A percentile compares a stretch with the other conserved stretches of the same genome.
Conservation (phyloP, 2,797 vertebrate genomes). For the Nannoperca obscura region DNA sequence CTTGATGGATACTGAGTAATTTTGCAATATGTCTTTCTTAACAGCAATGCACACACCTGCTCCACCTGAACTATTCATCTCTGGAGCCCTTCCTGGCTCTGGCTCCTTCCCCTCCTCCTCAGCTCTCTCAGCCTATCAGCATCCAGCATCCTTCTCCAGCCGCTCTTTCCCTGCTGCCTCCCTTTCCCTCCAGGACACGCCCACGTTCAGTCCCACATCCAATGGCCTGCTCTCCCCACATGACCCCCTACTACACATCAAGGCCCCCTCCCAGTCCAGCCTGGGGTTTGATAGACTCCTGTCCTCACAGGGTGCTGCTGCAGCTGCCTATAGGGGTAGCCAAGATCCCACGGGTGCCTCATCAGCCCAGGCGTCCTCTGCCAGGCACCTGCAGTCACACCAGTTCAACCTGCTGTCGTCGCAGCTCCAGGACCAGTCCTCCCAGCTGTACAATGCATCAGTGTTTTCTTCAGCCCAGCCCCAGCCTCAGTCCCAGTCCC, state of each 20-base stretch:
- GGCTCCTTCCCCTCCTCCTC: constrained; percentile 95
- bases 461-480: constrained; percentile 90
- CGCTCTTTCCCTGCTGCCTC: constrained; percentile 94
- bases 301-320: constrained; percentile 87
- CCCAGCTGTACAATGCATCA: constrained; percentile 92
- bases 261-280: constrained; percentile 91
- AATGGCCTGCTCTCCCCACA: constrained; percentile 96
- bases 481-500: constrained; percentile 83
- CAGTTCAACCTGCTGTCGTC: constrained; percentile 95
- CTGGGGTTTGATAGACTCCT: constrained; percentile 93
- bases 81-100: constrained; percentile 93
- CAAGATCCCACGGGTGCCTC: constrained; percentile 88
- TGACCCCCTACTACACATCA: constrained; percentile 94
- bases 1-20: constrained; percentile 51
- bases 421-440: constrained; percentile 90
- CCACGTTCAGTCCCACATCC: constrained; percentile 95
- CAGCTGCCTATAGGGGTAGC: constrained; percentile 87
- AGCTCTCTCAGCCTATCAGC: constrained; percentile 95
- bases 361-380: constrained; percentile 86
- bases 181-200: constrained; percentile 92
- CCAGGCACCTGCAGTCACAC: constrained; percentile 90
- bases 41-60: constrained; percentile 96
- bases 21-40: constrained; percentile 62
- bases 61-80: constrained; percentile 96
- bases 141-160: constrained; percentile 94